phyloP scores from a whole-genome alignment of 2,888 invertebrate genomes.

The Drosophila crucigera region DNA sequence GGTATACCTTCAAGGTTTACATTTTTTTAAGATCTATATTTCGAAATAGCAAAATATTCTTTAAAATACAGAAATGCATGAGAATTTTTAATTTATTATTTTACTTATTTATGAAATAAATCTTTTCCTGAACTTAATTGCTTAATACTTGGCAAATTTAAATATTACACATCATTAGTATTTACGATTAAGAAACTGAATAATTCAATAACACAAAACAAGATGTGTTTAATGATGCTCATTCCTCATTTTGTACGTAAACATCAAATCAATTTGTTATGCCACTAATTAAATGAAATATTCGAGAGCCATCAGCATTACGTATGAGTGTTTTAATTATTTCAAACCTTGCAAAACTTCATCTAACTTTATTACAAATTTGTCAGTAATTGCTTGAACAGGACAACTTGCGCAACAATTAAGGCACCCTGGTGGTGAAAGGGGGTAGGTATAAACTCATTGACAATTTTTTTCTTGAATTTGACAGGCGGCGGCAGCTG shows the following conservation, averaged over 20 bases:
- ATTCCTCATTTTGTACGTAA: not conserved
- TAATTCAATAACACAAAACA: constrained; percentile 3
- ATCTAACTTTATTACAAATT: not conserved
- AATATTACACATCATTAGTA: not conserved
- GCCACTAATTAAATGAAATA: constrained; percentile 17
- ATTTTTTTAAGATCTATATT: not conserved
- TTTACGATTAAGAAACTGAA: not conserved
- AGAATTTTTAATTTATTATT: not conserved
- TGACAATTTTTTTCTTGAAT: not conserved
- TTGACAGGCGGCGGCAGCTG: constrained; percentile 51
- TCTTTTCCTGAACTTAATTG: not conserved
- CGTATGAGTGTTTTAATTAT: not conserved
- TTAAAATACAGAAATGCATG: not conserved
- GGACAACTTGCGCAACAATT: not conserved
- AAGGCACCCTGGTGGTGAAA: not conserved
- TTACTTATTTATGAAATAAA: not conserved
- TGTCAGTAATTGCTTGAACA: constrained; percentile 3
- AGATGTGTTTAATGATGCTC: not conserved
- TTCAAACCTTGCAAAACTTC: not conserved
- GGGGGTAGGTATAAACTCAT: not conserved
- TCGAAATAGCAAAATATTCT: not conserved
- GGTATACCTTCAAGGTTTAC: not conserved
- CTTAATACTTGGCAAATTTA: not conserved
- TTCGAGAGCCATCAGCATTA: constrained; percentile 4
- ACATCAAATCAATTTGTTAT: constrained; percentile 8